Base-by-base conservation (phyloP, 2,797 vertebrate genomes). In the Chiloscyllium punctatum region DNA sequence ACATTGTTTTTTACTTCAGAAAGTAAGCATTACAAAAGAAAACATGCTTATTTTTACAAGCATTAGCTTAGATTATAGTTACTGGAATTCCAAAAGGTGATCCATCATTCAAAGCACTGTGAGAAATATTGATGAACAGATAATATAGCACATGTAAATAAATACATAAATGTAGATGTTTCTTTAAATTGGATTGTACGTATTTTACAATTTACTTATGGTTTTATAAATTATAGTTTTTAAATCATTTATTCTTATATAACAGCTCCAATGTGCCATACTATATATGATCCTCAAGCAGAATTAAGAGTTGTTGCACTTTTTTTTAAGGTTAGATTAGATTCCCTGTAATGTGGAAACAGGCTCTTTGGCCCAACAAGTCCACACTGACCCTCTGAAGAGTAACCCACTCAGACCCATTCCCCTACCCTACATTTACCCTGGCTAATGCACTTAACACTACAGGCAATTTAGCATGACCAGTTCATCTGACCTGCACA, bases 191-290 rank as follows among this genome's bases (percentile, higher is more conserved):
- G 23, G 37, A 69, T 92, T 42, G 7, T 7, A 62, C 62, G 4
- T 92, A 37, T 62, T 62, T 11, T 62, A 62, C 11, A 11, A 62
- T 13, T 62, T 62, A 9, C 57, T 11, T 62, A 62, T 62, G 57
- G 42, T 69, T 69, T 69, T 92, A 92, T 92, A 92, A 92, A 68
- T 69, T 37, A 33, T 62, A 88, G 51, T 62, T 88, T 88, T 33
- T 90, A 33, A 48, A 90, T 66, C 18, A 90, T n/a, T 92, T 37
- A 42, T 69, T 92, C 69, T 66, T 68, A n/a, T 68, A 68, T 42
- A 33, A 21, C 37, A 6, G 13, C 68, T 23, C 33, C 33, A 11
- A 23, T 68, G 18, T 68, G 62, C 21, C 33, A 68, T 23, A 69
- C 7, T 84, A 0, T 79, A 16, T 37, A 37, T 48, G 42, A 7